Evolutionary conservation across 2,888 invertebrate genomes (phyloP).

Genomic region (Mystacides longicornis): DNA sequence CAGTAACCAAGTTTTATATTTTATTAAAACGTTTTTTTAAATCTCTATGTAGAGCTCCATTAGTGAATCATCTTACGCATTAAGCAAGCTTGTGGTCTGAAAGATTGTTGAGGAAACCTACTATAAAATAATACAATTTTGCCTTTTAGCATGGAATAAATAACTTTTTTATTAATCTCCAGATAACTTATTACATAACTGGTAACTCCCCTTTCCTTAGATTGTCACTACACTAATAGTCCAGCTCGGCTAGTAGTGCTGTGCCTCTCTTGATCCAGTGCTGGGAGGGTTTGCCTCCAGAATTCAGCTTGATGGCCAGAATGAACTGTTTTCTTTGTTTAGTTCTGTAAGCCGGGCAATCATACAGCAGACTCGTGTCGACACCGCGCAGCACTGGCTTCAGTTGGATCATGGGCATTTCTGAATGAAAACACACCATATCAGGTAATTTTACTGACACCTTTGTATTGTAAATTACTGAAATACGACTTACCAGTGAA

Average conservation of each 20-base stretch:
- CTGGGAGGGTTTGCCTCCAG: slow-evolving; percentile 59
- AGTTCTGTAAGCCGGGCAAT: slow-evolving; percentile 87
- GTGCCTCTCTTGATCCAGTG: slow-evolving; percentile 90
- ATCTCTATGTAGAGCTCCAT: too few species aligned
- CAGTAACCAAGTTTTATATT: too few species aligned
- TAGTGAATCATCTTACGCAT: too few species aligned
- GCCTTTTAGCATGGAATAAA: too few species aligned
- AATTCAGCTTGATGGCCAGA: slow-evolving; percentile 90
- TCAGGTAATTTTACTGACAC: background rate
- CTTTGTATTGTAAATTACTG: background rate
- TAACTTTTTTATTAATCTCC: too few species aligned
- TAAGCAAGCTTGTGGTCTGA: too few species aligned
- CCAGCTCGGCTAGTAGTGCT: slow-evolving; percentile 73
- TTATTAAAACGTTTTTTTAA: too few species aligned
- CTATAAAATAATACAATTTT: too few species aligned
- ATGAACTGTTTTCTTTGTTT: slow-evolving; percentile 77
- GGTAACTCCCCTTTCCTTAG: too few species aligned
- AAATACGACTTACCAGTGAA: slow-evolving; percentile 49
- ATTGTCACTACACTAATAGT: slow-evolving; percentile 32
- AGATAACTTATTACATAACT: too few species aligned
- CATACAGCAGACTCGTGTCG: slow-evolving; percentile 50
- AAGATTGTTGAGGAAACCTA: too few species aligned
- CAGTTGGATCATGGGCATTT: slow-evolving; percentile 28
- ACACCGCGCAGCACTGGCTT: slow-evolving; percentile 48
- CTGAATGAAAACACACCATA: slow-evolving; percentile 29